These are phyloP conservation scores for Phylloscopus whistleri DNA, from an alignment of 2,113 vertebrate genomes.

Conservation along the genomic window DNA sequence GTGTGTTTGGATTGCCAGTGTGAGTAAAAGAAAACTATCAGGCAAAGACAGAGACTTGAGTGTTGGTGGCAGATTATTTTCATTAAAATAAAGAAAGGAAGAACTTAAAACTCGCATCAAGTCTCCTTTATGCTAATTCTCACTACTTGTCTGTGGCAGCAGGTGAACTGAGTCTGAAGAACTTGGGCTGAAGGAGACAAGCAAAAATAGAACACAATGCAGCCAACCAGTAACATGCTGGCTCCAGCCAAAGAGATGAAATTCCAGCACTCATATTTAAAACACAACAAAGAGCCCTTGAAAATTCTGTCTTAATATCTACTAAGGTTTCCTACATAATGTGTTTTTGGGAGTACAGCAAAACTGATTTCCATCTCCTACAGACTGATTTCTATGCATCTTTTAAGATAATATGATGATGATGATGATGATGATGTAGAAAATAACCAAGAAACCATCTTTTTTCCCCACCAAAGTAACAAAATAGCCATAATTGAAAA, in stretches of 20 bases:
- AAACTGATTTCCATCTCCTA: not conserved
- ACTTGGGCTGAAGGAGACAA: not conserved
- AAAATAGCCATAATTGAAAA: not conserved
- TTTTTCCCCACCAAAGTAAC: not conserved
- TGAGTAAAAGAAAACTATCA: not conserved
- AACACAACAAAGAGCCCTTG: not conserved
- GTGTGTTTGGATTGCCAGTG: not conserved
- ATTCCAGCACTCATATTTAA: not conserved
- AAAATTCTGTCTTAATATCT: not conserved
- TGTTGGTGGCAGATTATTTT: not conserved
- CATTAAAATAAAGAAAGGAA: not conserved
- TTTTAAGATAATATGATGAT: not conserved
- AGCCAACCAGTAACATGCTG: not conserved
- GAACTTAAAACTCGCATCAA: not conserved
- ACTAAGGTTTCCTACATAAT: not conserved
- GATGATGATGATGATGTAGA: not conserved
- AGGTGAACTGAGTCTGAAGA: not conserved
- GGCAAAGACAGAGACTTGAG: not conserved
- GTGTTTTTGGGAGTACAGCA: not conserved
- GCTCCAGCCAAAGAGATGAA: not conserved
- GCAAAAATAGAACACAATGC: not conserved
- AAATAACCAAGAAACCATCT: not conserved
- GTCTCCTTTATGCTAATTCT: not conserved
- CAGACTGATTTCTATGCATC: not conserved
- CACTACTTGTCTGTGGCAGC: not conserved